A percentile compares a stretch with the other conserved stretches of the same genome.
These are phyloP conservation scores for Aegithalos caudatus DNA, from an alignment of 2,113 vertebrate species.

Conservation along the genomic window DNA sequence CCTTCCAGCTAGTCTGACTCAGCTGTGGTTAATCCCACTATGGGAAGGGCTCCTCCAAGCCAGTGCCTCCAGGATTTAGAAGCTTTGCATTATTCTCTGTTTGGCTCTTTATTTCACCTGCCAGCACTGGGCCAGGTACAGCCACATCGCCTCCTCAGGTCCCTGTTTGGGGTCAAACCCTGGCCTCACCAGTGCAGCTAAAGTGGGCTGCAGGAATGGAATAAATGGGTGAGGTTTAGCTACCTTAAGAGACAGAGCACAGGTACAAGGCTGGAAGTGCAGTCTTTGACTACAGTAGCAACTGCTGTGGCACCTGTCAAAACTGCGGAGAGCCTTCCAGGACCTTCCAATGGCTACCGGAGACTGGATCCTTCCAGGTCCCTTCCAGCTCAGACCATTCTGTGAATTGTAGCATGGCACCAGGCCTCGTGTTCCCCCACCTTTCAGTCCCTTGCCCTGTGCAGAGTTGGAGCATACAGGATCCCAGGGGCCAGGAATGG, in stretches of 20 bases:
- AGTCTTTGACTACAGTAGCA: too few species aligned
- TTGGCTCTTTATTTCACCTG: neutral
- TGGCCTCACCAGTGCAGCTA: neutral
- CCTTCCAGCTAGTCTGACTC: neutral
- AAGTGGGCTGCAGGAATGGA: neutral
- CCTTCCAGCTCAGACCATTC: neutral
- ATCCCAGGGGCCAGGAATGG: neutral
- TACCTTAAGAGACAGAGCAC: neutral
- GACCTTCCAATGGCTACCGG: fast-evolving
- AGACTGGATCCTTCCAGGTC: neutral
- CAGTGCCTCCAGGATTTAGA: neutral
- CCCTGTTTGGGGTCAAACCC: neutral
- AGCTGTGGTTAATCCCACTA: neutral
- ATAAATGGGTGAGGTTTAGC: neutral
- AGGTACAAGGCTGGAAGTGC: neutral
- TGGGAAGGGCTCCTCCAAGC: neutral
- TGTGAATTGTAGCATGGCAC: neutral
- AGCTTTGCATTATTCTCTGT: neutral
- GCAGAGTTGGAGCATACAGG: fast-evolving
- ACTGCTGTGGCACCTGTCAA: neutral
- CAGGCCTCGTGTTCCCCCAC: neutral
- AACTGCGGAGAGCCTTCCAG: neutral
- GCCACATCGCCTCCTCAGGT: neutral
- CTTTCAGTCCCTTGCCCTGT: neutral
- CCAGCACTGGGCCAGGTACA: neutral